Evolutionary conservation across 2,888 invertebrate species (phyloP), one percentile per base, ranked within the genome.

Genomic region (Cataglyphis livida): DNA sequence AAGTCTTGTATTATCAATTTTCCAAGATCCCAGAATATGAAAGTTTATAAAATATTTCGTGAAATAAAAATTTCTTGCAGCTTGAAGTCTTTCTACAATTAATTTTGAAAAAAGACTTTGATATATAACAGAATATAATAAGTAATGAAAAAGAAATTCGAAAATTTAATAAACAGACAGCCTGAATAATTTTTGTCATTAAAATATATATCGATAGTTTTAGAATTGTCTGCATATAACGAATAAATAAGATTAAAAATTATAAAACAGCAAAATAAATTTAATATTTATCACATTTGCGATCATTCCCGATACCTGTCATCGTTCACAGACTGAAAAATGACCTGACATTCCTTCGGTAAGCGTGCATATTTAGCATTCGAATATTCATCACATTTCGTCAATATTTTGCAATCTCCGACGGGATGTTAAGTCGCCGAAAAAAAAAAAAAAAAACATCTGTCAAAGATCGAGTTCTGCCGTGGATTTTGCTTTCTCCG

Each of bases 391-490:
- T 76, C 65, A 12, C 41, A 28, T 54, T 44, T 70, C 38, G 32
- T 9, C 32, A n/a, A 44, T 71, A 32, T 71, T 59, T 79, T 12
- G 73, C 78, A 79, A 73, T 7, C 21, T 38, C 70, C 59, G 59
- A 35, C 57, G 15, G 54, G 38, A 18, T 44, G 57, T 59, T 18
- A 18, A 44, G 32, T 51, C 68, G 1, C 3, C 18, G 78, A 57
- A 66, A 21, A 21, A 21, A 21, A 25, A 25, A 25, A 25, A 25
- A 25, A 25, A 75, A 79, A 78, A 59, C 59, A 73, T 35, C 73
- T 44, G 73, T 79, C 74, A 73, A 61, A 59, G 12, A 73, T 25
- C 78, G 41, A 66, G 76, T n/a, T 73, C 71, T 32, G 59, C 78
- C 59, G 35, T 21, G 59, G 18, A 71, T 41, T 21, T 41, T 21